A percentile compares a stretch with the other conserved stretches of the same genome.
Evolutionary conservation across 2,797 vertebrate species (phyloP).

Genomic region (Myioborus miniatus): DNA sequence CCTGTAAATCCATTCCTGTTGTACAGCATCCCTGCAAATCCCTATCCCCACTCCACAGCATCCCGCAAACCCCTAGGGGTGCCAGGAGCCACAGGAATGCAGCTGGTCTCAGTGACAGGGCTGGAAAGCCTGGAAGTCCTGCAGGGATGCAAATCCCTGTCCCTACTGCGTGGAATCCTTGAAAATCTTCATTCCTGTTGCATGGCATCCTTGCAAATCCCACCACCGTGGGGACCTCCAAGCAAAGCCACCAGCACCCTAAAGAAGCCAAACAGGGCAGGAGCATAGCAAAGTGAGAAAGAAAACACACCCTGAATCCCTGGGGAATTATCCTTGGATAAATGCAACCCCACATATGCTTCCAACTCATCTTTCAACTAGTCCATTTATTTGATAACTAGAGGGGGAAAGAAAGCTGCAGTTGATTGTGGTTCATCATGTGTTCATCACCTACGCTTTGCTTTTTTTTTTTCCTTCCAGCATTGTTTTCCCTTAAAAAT

Average conservation of each 20-base stretch:
- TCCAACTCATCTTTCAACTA: slow-evolving; percentile 6
- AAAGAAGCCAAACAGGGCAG: background rate
- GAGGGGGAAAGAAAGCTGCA: background rate
- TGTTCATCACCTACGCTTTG: background rate
- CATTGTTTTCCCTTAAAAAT: background rate
- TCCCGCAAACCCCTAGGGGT: background rate
- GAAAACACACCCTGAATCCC: background rate
- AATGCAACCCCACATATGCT: background rate
- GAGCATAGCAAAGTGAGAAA: background rate
- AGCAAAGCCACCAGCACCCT: background rate
- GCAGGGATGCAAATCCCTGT: background rate
- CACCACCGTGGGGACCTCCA: background rate
- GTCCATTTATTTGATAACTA: background rate
- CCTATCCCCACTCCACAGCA: background rate
- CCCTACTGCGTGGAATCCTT: accelerated
- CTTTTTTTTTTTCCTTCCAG: background rate
- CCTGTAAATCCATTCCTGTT: background rate
- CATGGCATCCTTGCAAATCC: background rate
- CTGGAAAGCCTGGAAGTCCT: background rate
- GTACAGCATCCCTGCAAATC: background rate
- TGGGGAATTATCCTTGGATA: background rate
- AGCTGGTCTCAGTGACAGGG: background rate
- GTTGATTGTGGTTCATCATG: background rate
- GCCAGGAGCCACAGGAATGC: background rate
- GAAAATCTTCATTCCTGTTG: background rate